Conservation (phyloP, 2,113 vertebrate genomes). For the Natator depressus region DNA sequence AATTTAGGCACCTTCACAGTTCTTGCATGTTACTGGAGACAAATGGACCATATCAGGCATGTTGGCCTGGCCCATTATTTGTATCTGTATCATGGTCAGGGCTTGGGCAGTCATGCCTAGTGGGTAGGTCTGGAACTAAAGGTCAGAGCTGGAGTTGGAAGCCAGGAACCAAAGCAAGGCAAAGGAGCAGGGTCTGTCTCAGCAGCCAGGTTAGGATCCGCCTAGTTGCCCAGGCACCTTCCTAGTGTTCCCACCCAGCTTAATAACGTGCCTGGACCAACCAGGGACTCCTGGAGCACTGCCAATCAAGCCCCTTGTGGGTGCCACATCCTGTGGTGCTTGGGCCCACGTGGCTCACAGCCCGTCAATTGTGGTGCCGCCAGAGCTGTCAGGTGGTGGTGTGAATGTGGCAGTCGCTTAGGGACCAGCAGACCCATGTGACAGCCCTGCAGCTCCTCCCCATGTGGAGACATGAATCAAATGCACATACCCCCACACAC, state of each 20-base stretch:
- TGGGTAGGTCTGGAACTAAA: neutral
- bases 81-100: neutral
- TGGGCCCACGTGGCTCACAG: neutral
- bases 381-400: neutral
- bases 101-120: neutral
- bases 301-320: neutral
- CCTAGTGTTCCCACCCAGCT: neutral
- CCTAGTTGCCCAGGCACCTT: neutral
- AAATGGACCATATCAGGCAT: neutral
- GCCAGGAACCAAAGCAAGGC: neutral
- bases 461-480: neutral
- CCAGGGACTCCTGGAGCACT: neutral
- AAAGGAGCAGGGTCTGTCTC: neutral
- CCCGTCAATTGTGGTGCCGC: neutral
- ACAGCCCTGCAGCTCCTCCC: neutral
- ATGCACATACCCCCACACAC: neutral
- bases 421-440: neutral
- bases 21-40: neutral
- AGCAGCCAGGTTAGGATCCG: neutral
- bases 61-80: neutral
- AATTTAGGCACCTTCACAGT: neutral
- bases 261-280: neutral
- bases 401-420: neutral
- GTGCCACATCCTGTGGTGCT: neutral
- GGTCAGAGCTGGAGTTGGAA: neutral